Conservation (phyloP, 2,113 vertebrate genomes). For the Pedetes capensis region DNA sequence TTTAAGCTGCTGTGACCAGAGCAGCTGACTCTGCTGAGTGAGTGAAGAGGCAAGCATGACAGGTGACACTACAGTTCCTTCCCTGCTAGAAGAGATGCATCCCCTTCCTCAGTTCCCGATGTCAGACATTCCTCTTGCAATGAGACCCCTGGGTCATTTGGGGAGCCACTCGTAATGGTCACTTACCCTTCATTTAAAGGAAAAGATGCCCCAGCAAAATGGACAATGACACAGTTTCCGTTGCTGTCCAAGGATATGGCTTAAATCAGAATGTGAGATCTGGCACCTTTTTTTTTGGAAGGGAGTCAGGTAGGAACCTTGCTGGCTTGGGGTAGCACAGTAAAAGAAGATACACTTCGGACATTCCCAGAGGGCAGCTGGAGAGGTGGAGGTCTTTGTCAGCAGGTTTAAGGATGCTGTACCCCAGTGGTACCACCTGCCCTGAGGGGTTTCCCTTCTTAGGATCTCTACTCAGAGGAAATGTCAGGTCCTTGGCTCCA, state of each 20-base stretch:
- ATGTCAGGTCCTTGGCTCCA: no score
- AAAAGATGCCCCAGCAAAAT: constrained; percentile 2
- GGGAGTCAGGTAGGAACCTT: neutral
- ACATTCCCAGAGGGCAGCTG: constrained; percentile 38
- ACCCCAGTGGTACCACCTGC: no score
- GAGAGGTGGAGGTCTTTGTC: constrained; percentile 20
- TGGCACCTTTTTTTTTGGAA: neutral
- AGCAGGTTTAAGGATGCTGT: no score
- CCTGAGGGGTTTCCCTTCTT: no score
- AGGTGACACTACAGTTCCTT: neutral
- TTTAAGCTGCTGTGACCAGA: neutral
- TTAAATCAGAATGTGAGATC: constrained; percentile 23
- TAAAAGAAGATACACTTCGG: neutral
- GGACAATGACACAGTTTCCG: neutral
- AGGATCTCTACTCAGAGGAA: no score
- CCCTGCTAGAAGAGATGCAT: neutral
- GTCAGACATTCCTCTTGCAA: constrained; percentile 12
- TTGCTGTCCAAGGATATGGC: constrained; percentile 16
- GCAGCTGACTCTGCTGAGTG: constrained; percentile 16
- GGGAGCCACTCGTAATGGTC: constrained; percentile 17
- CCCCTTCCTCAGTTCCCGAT: constrained; percentile 42
- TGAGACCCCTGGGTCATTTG: constrained; percentile 62
- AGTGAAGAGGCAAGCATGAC: neutral
- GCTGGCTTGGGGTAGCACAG: neutral
- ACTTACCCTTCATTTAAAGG: constrained; percentile 55